These are phyloP conservation scores for Scaptomyza graminum DNA, from an alignment of 1,140 invertebrate species.

Conservation along the genomic window DNA sequence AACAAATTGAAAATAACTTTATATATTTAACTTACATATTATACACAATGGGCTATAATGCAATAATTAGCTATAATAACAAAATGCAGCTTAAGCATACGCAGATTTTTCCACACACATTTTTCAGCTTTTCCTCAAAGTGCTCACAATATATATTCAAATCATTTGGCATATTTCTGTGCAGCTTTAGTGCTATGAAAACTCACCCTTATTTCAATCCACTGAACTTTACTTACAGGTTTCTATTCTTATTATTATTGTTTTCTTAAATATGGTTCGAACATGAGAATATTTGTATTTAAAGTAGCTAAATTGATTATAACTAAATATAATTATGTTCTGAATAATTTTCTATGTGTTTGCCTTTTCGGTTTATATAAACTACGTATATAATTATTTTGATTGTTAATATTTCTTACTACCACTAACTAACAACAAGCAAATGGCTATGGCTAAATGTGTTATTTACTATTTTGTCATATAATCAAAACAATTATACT, in stretches of 20 bases:
- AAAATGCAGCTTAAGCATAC: constrained; percentile 73
- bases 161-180: constrained; percentile 51
- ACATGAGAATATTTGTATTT: constrained; percentile 40
- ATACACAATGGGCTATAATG: constrained; percentile 47
- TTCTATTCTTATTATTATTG: constrained; percentile 8
- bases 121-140: constrained; percentile 69
- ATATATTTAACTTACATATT: constrained; percentile 45
- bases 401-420: constrained; percentile 40
- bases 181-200: constrained; percentile 57
- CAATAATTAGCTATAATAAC: constrained; percentile 51
- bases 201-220: constrained; percentile 43
- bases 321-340: constrained; percentile 45
- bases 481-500: constrained; percentile 69
- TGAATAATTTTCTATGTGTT: constrained; percentile 65
- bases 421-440: constrained; percentile 51
- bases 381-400: constrained; percentile 31
- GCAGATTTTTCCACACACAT: constrained; percentile 60
- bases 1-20: constrained; percentile 20
- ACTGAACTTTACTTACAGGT: constrained; percentile 26
- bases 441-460: constrained; percentile 75
- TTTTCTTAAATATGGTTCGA: constrained; percentile 35
- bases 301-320: constrained; percentile 49
- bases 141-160: constrained; percentile 55
- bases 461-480: constrained; percentile 79
- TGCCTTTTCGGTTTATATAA: constrained; percentile 34